These are phyloP conservation scores for Sebastolobus altivelis DNA, from an alignment of 2,797 vertebrate genomes.

Conservation along the genomic window DNA sequence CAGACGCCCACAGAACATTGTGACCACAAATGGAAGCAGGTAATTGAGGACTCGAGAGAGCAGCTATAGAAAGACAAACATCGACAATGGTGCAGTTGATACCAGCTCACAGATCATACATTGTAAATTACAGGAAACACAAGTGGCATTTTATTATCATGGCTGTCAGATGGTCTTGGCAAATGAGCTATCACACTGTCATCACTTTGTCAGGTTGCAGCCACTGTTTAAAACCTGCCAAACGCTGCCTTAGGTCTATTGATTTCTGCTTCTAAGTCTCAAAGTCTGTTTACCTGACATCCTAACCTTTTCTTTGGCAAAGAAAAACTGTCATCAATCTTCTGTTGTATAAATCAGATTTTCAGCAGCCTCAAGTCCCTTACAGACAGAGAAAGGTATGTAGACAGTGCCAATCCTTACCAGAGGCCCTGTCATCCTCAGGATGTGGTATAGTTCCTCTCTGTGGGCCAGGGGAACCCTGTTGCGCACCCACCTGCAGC, in stretches of 20 bases:
- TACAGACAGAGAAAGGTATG: background rate
- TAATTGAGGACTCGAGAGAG: conserved; percentile 79
- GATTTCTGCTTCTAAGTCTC: background rate
- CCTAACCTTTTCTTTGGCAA: background rate
- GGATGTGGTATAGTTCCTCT: conserved; percentile 83
- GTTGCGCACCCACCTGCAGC: conserved; percentile 66
- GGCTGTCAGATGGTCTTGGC: background rate
- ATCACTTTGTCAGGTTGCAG: background rate
- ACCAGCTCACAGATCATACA: background rate
- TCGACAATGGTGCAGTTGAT: conserved; percentile 22
- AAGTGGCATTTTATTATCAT: background rate
- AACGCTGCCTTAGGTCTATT: background rate
- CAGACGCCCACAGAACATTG: conserved; percentile 85
- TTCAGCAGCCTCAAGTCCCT: background rate
- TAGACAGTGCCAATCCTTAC: conserved; percentile 67
- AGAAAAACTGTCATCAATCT: background rate
- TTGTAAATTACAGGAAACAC: background rate
- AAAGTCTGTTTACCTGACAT: background rate
- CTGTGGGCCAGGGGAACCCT: conserved; percentile 72
- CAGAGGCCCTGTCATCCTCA: conserved; percentile 84
- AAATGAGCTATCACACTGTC: background rate
- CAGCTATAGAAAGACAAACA: conserved; percentile 72
- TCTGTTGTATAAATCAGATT: background rate
- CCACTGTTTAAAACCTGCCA: background rate
- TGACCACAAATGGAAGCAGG: conserved; percentile 83